Evolutionary conservation across 1,140 invertebrate genomes (phyloP).

Genomic region (Euura saliciscinereae): DNA sequence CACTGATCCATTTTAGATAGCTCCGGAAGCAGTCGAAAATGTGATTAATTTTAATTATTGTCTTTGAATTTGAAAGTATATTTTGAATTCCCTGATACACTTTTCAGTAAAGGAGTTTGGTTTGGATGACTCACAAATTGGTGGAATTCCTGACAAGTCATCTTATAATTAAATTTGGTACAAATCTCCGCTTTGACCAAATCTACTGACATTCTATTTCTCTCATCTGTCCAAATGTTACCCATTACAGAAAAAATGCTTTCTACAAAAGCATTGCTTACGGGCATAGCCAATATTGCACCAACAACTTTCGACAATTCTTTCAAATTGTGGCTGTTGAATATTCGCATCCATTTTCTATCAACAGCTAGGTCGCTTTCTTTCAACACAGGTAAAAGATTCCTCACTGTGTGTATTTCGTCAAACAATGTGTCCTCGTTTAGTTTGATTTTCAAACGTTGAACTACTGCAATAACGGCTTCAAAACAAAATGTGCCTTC

Average conservation of each 20-base stretch:
- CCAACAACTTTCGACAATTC: slow-evolving; percentile 20
- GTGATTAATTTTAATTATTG: no score
- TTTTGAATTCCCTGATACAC: background rate
- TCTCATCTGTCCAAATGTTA: slow-evolving; percentile 21
- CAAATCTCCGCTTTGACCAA: slow-evolving; percentile 1
- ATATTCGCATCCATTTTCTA: background rate
- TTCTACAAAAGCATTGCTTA: slow-evolving; percentile 23
- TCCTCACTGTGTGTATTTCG: slow-evolving; percentile 5
- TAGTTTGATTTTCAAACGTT: slow-evolving; percentile 9
- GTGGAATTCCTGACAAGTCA: background rate
- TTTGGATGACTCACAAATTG: background rate
- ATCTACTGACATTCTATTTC: slow-evolving; percentile 21
- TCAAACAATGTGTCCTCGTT: slow-evolving; percentile 18
- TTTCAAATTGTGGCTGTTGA: background rate
- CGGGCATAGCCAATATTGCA: slow-evolving; percentile 17
- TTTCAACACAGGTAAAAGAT: background rate
- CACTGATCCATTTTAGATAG: no score
- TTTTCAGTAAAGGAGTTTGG: background rate
- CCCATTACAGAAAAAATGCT: slow-evolving; percentile 8
- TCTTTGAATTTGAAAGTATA: background rate
- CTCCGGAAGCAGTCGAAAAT: no score
- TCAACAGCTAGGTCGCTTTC: background rate
- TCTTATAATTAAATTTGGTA: background rate
- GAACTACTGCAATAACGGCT: background rate
- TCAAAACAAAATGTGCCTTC: background rate